A percentile compares a stretch with the other conserved stretches of the same genome.
phyloP scores from a whole-genome alignment of 2,888 invertebrate genomes.

The Hemicrepidius hirtus region DNA sequence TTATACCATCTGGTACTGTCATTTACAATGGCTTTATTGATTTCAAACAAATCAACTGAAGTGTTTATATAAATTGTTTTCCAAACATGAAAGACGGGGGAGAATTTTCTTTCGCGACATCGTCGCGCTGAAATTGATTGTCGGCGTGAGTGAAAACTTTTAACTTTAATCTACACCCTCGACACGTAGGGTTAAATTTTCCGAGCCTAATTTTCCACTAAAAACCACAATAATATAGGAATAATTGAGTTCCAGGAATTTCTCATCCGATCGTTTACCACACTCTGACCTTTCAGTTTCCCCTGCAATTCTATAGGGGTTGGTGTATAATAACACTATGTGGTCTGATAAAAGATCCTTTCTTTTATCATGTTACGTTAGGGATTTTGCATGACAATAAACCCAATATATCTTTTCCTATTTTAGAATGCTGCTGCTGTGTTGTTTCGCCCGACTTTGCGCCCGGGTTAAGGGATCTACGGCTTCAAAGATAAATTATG shows the following conservation, averaged over 20 bases:
- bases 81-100: too few species aligned
- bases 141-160: too few species aligned
- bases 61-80: neutral
- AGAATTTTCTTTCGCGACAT: too few species aligned
- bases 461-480: slow-evolving; percentile 9
- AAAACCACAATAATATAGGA: neutral
- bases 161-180: too few species aligned
- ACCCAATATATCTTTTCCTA: slow-evolving; percentile 20
- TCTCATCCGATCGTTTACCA: neutral
- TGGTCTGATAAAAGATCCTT: slow-evolving; percentile 13
- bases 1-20: slow-evolving; percentile 20
- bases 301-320: neutral
- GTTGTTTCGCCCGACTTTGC: neutral
- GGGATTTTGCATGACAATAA: slow-evolving; percentile 24
- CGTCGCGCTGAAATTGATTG: too few species aligned
- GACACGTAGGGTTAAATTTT: neutral
- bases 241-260: neutral
- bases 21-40: slow-evolving; percentile 27
- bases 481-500: slow-evolving; percentile 11
- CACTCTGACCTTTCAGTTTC: slow-evolving; percentile 14
- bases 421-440: neutral
- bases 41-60: neutral
- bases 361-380: neutral
- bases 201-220: neutral
- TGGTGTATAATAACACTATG: slow-evolving; percentile 6